Evolutionary conservation across 2,113 vertebrate genomes (phyloP).

Genomic region (Anarhynchus alexandrinus): DNA sequence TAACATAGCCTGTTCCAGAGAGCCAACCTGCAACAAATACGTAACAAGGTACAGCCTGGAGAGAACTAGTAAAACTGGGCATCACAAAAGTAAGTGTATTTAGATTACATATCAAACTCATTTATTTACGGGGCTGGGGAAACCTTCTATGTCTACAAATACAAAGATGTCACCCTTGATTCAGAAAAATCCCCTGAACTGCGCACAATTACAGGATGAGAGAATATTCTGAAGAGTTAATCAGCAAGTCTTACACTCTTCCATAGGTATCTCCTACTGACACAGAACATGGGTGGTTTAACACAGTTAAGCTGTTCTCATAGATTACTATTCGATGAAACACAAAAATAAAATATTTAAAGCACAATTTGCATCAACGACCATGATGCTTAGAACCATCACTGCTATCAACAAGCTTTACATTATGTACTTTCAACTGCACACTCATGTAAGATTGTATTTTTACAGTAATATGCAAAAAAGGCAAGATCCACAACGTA

Average conservation of each 20-base stretch:
- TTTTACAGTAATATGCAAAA: not conserved
- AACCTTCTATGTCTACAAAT: not conserved
- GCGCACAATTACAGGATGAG: not conserved
- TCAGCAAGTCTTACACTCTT: not conserved
- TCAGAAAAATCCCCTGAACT: not conserved
- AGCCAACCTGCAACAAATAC: slow-evolving; percentile 84
- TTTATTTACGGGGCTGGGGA: not conserved
- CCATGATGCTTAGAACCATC: not conserved
- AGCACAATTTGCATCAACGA: not conserved
- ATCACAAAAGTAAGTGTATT: not conserved
- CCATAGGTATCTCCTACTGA: not conserved
- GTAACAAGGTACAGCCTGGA: not conserved
- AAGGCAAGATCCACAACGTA: not conserved
- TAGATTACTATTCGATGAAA: not conserved
- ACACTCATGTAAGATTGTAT: not conserved
- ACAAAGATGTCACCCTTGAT: not conserved
- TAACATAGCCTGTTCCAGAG: slow-evolving; percentile 96
- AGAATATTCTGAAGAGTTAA: not conserved
- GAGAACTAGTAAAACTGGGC: not conserved
- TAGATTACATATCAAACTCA: not conserved
- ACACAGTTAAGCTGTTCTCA: not conserved
- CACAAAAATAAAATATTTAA: not conserved
- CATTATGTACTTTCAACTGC: not conserved
- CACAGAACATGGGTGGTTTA: not conserved
- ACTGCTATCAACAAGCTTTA: not conserved